These are phyloP conservation scores for Trochalopteron elliotii DNA, from an alignment of 2,113 vertebrate species.

Conservation along the genomic window DNA sequence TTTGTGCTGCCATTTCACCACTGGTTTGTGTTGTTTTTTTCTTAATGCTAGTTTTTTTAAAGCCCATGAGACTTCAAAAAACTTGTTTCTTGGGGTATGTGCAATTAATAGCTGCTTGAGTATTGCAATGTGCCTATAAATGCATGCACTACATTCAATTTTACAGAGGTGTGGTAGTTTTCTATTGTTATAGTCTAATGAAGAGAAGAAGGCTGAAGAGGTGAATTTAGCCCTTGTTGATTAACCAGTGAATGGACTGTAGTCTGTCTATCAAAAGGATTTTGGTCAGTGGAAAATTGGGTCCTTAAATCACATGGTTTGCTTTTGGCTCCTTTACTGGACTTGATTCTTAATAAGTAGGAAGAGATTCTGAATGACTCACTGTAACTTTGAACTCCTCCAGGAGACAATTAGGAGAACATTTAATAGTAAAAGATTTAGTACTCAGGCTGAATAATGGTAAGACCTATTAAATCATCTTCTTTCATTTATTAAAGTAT, in stretches of 20 bases:
- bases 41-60: neutral
- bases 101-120: neutral
- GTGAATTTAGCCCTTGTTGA: neutral
- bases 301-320: neutral
- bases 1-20: neutral
- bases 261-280: neutral
- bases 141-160: fast-evolving
- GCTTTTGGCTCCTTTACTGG: neutral
- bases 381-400: neutral
- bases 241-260: neutral
- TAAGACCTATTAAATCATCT: neutral
- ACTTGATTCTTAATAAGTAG: neutral
- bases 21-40: neutral
- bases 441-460: neutral
- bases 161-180: neutral
- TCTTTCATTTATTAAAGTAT: neutral
- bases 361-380: neutral
- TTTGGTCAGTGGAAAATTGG: neutral
- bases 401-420: neutral
- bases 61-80: neutral
- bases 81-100: neutral
- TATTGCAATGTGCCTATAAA: neutral
- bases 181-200: neutral
- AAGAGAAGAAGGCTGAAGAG: neutral
- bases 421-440: neutral